phyloP scores from a whole-genome alignment of 1,140 invertebrate genomes.

The Brachionus manjavacas region DNA sequence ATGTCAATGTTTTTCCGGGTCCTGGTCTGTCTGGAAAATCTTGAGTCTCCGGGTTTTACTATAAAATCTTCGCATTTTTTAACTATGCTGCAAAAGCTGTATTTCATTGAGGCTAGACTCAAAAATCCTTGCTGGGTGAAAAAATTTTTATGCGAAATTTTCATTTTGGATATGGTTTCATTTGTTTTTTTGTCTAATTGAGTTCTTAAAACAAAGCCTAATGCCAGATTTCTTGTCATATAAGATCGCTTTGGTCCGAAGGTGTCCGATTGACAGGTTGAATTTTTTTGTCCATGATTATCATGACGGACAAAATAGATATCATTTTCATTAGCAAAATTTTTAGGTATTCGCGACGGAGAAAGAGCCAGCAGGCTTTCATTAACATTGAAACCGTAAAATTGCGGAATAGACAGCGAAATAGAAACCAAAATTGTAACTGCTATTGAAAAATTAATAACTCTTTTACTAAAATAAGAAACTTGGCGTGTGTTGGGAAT shows the following conservation, averaged over 20 bases:
- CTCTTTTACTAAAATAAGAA: not conserved
- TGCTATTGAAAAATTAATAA: not conserved
- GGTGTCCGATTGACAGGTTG: not conserved
- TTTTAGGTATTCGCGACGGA: not conserved
- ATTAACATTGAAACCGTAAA: conserved; percentile 16
- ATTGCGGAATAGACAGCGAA: conserved; percentile 15
- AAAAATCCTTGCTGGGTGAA: conserved; percentile 14
- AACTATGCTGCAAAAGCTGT: conserved; percentile 12
- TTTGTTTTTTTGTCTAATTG: not conserved
- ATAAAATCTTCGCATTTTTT: not conserved
- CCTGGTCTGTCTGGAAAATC: not conserved
- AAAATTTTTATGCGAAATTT: conserved; percentile 17
- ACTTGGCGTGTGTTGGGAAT: not conserved
- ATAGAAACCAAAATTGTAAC: not conserved
- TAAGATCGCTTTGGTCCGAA: not conserved
- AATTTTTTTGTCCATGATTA: not conserved
- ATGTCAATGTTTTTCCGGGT: not conserved
- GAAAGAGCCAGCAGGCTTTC: not conserved
- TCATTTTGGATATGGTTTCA: not conserved
- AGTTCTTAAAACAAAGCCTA: conserved; percentile 15
- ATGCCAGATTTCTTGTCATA: not conserved
- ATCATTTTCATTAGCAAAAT: not conserved
- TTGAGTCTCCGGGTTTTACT: not conserved
- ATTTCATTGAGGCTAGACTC: not conserved
- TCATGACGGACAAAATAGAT: not conserved